Evolutionary conservation across 2,888 invertebrate genomes (phyloP).

Genomic region (Caenorhabditis uteleia): DNA sequence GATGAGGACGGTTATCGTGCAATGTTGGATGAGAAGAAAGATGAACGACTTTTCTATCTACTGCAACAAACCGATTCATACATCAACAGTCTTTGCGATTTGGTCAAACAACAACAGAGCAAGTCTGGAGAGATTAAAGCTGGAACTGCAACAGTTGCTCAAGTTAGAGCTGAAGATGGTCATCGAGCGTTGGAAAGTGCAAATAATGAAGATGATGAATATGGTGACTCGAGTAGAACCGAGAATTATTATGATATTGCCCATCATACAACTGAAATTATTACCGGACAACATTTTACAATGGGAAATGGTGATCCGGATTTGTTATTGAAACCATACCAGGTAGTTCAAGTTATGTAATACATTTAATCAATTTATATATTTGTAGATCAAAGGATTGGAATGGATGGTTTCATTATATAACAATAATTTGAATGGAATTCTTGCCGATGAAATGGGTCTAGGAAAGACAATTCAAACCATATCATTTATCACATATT

Average conservation of each 20-base stretch:
- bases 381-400: slow-evolving; percentile 78
- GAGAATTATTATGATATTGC: slow-evolving; percentile 94
- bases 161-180: slow-evolving; percentile 16
- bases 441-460: slow-evolving; percentile 95
- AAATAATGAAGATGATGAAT: slow-evolving; percentile 83
- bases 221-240: slow-evolving; percentile 79
- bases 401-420: slow-evolving; percentile 98
- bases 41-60: slow-evolving; percentile 94
- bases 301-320: slow-evolving; percentile 81
- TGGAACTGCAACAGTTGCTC: slow-evolving; percentile 7
- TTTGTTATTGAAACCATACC: slow-evolving; percentile 87
- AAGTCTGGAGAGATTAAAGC: background rate
- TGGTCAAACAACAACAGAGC: slow-evolving; percentile 85
- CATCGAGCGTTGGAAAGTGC: slow-evolving; percentile 41
- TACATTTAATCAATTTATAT: background rate
- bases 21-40: slow-evolving; percentile 99
- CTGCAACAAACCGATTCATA: slow-evolving; percentile 98
- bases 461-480: slow-evolving; percentile 74
- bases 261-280: slow-evolving; percentile 91
- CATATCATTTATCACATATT: slow-evolving; percentile 90
- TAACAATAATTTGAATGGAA: slow-evolving; percentile 97
- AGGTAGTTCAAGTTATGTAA: slow-evolving; percentile 76
- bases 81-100: slow-evolving; percentile 89
- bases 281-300: slow-evolving; percentile 86
- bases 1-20: slow-evolving; percentile 99